phyloP scores from a whole-genome alignment of 2,888 invertebrate genomes.

The Spodoptera picta region DNA sequence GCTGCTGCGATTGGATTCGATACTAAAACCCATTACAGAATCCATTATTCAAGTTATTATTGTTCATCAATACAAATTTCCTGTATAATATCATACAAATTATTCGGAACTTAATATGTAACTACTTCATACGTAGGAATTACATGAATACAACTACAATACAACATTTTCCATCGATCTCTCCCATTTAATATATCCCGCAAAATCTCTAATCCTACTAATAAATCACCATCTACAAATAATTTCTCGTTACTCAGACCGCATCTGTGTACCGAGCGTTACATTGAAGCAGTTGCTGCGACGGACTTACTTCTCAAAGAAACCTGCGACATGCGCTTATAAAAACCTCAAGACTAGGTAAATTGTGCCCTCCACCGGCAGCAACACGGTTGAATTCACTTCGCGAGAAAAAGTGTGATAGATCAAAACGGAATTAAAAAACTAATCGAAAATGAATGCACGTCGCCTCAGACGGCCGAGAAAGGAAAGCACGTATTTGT shows the following conservation, averaged over 20 bases:
- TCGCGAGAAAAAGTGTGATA: conserved; percentile 58
- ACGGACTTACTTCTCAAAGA: conserved; percentile 70
- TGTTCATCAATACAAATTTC: no score
- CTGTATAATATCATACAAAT: no score
- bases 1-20: no score
- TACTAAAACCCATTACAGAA: no score
- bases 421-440: conserved; percentile 68
- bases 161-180: conserved; percentile 29
- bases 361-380: conserved; percentile 39
- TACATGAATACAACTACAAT: conserved; percentile 21
- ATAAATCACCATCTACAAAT: conserved; percentile 67
- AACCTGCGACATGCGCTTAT: conserved; percentile 67
- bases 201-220: conserved; percentile 58
- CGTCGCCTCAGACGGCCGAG: conserved; percentile 77
- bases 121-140: conserved; percentile 2
- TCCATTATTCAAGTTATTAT: no score
- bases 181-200: conserved; percentile 33
- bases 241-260: conserved; percentile 79
- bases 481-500: conserved; percentile 88
- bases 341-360: conserved; percentile 38
- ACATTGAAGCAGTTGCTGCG: conserved; percentile 68
- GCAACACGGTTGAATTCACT: conserved; percentile 49
- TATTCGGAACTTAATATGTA: no score
- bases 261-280: conserved; percentile 77
- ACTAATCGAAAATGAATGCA: conserved; percentile 84